Base-by-base conservation (phyloP, 2,888 invertebrate genomes). In the Oscheius myriophilus region DNA sequence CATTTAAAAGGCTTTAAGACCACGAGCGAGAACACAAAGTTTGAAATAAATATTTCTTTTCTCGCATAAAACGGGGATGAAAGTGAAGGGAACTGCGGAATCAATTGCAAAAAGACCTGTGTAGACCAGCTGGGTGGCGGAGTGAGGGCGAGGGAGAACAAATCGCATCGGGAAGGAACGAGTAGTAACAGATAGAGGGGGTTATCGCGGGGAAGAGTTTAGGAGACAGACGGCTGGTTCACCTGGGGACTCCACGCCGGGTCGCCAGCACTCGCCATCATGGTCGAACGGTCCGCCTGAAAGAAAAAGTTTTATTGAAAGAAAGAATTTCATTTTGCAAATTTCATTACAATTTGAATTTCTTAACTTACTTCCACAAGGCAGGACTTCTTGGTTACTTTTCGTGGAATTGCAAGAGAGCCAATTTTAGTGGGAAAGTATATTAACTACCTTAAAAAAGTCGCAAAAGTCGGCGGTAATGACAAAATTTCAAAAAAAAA, bases 191-290 rank as follows among this genome's bases (percentile, higher is more conserved):
- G 61, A 61, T 49, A 61, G 9, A n/a, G 53, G 53, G 26, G 16
- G 16, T 49, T n/a, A n/a, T n/a, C 2, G 49, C 1, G 2, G 49
- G 23, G 49, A 49, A 7, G 16, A 21, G 46, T 6, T 7, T 49
- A 49, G 33, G 76, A 76, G 42, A 79, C 71, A 52, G 70, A 75
- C 4, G 79, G 76, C 58, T 73, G 73, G 42, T 79, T 76, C 43
- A 83, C 79, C 54, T 82, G 81, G 42, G 84, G 83, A 63, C 78
- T 83, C 84, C 84, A 84, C 1, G 84, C 82, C 6, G 80, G 79
- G 41, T 81, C 80, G 41, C 75, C 76, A 18, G 83, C 84, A 18
- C 76, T 78, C 11, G 82, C 84, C 83, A 86, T 83, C 86, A 86
- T 86, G 43, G 82, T 80, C 54, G 69, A 73, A 12, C 85, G 78